These are phyloP conservation scores for Nineta flava DNA, from an alignment of 2,888 invertebrate genomes.

Conservation along the genomic window DNA sequence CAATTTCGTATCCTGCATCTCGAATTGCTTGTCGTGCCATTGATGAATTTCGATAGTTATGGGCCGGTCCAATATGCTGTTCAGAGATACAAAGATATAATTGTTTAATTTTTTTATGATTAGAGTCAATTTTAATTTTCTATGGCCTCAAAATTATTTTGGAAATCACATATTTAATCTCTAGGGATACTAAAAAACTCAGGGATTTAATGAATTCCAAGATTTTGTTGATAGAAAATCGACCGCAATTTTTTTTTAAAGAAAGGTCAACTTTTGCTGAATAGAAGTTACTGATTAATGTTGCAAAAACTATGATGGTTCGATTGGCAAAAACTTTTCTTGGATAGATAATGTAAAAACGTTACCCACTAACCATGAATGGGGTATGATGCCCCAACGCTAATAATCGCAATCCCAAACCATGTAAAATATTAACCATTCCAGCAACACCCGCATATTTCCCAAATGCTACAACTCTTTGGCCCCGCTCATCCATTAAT, in stretches of 20 bases:
- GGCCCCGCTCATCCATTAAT: constrained; percentile 75
- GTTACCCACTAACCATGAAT: constrained; percentile 59
- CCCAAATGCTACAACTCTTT: constrained; percentile 93
- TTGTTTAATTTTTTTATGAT: not conserved
- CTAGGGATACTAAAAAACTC: not conserved
- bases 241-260: no score
- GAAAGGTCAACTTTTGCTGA: no score
- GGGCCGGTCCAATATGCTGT: constrained; percentile 92
- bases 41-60: constrained; percentile 94
- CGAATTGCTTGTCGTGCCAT: constrained; percentile 96
- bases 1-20: constrained; percentile 98
- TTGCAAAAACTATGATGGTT: no score
- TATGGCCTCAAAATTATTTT: not conserved
- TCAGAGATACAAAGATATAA: constrained; percentile 13
- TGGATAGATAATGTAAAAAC: not conserved
- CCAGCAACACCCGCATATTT: constrained; percentile 98
- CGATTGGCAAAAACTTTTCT: not conserved
- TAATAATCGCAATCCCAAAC: constrained; percentile 79
- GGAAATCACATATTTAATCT: no score
- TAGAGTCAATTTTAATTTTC: constrained; percentile 1
- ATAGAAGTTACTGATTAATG: no score
- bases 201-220: no score
- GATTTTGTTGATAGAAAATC: no score
- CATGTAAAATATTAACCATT: constrained; percentile 96
- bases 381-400: constrained; percentile 98